A percentile compares a stretch with the other conserved stretches of the same genome.
Conservation (phyloP, 2,113 vertebrate species). For the Ceratotherium simum region DNA sequence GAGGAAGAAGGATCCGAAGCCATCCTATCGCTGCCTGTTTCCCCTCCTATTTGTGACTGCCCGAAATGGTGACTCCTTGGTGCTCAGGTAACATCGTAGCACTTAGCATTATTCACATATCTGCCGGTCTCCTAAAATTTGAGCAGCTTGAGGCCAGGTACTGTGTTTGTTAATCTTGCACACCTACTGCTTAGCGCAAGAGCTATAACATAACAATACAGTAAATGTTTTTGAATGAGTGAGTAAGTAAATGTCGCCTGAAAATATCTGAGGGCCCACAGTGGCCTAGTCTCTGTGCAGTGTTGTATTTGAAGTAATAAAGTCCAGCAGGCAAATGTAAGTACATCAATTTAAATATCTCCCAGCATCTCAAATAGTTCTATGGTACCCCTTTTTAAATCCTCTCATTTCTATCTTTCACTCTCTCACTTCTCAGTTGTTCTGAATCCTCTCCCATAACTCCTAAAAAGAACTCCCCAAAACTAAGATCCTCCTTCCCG, state of each 20-base stretch:
- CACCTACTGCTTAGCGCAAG: background rate
- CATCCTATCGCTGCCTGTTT: background rate
- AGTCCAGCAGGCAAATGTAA: background rate
- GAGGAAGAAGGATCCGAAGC: background rate
- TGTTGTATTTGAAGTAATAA: background rate
- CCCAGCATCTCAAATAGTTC: background rate
- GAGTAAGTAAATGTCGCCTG: background rate
- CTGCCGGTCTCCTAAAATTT: background rate
- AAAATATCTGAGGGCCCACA: background rate
- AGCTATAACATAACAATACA: background rate
- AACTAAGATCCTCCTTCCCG: background rate
- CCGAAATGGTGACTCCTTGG: background rate
- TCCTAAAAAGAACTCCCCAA: background rate
- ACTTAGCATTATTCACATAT: background rate
- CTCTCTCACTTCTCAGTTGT: background rate
- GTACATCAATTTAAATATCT: background rate
- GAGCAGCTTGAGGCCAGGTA: background rate
- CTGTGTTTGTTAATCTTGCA: conserved; percentile 15
- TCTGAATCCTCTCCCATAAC: background rate
- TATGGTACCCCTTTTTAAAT: background rate
- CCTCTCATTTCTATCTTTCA: background rate
- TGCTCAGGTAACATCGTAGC: background rate
- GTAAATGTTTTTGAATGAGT: background rate
- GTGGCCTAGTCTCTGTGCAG: background rate
- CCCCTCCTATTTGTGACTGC: background rate